A percentile compares a stretch with the other conserved stretches of the same genome.
Evolutionary conservation across 2,797 vertebrate genomes (phyloP).

Genomic region (Pantherophis alleghaniensis): DNA sequence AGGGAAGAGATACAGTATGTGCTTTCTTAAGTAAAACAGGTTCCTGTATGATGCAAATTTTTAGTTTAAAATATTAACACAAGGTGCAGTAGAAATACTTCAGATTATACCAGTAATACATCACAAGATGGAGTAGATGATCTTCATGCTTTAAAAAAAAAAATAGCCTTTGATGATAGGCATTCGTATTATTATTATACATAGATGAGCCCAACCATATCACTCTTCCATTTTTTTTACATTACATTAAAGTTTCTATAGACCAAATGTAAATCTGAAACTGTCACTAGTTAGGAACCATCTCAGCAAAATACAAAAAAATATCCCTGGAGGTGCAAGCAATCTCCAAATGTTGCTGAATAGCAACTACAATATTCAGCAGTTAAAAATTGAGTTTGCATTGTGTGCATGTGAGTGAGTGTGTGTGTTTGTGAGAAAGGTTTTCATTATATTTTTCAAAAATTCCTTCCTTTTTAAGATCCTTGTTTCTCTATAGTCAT

Average conservation of each 20-base stretch:
- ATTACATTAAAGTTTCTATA: neutral
- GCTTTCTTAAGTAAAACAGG: neutral
- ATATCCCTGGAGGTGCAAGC: neutral
- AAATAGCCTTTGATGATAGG: neutral
- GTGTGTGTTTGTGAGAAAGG: accelerated
- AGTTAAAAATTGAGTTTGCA: neutral
- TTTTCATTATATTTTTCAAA: neutral
- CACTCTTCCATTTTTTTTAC: neutral
- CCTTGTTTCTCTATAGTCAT: neutral
- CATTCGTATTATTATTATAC: neutral
- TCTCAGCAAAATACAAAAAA: neutral
- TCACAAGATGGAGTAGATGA: neutral
- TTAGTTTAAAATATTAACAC: neutral
- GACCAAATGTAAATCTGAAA: neutral
- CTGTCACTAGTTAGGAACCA: neutral
- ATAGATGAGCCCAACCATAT: neutral
- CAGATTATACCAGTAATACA: neutral
- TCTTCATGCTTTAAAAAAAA: neutral
- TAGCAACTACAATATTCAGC: neutral
- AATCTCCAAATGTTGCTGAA: neutral
- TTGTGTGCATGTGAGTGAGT: neutral
- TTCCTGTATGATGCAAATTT: neutral
- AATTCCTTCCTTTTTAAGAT: neutral
- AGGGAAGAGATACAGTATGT: neutral
- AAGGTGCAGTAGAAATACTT: neutral